Evolutionary conservation across 2,113 vertebrate genomes (phyloP).

Genomic region (Nycticorax nycticorax): DNA sequence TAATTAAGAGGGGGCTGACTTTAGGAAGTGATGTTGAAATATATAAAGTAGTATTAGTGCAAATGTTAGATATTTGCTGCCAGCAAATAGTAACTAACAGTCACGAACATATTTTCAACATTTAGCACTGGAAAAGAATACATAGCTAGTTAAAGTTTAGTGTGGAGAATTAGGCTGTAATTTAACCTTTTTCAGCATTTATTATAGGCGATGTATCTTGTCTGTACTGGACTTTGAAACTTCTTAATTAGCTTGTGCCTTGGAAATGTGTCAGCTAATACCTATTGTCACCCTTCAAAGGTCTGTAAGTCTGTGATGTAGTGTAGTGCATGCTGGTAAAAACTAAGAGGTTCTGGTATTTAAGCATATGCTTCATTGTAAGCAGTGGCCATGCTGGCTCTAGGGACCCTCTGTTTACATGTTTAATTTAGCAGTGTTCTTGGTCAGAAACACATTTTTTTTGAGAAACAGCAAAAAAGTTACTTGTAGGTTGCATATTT

Average conservation of each 20-base stretch:
- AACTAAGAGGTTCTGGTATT: not conserved
- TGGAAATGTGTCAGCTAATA: not conserved
- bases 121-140: not conserved
- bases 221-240: not conserved
- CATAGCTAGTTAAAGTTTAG: not conserved
- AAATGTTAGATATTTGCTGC: not conserved
- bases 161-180: not conserved
- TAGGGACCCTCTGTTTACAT: not conserved
- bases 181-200: not conserved
- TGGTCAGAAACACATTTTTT: not conserved
- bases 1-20: not conserved
- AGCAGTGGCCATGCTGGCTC: not conserved
- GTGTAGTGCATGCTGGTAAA: not conserved
- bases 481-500: not conserved
- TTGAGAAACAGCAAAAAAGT: not conserved
- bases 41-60: not conserved
- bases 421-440: not conserved
- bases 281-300: not conserved
- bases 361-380: not conserved
- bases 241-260: not conserved
- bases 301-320: not conserved
- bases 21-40: not conserved
- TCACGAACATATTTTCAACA: not conserved
- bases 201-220: not conserved
- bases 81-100: not conserved